These are phyloP conservation scores for Gallinago jamesoni DNA, from an alignment of 2,113 vertebrate species.

Conservation along the genomic window DNA sequence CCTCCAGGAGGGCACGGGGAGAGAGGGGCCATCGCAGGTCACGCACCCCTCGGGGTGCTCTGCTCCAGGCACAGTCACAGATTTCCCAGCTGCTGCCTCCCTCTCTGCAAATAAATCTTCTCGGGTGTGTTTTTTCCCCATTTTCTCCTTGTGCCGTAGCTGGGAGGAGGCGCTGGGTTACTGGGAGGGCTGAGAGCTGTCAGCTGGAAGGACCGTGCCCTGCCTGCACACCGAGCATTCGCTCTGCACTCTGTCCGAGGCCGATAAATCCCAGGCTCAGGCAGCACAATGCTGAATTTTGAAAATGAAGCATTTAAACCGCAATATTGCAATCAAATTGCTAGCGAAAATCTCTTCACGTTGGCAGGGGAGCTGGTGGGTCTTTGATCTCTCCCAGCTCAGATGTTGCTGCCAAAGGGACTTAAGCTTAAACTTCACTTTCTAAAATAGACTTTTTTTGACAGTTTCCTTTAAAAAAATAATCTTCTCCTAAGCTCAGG, in stretches of 20 bases:
- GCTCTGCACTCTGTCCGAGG: neutral
- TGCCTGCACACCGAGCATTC: neutral
- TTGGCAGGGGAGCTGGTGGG: neutral
- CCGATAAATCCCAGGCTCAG: neutral
- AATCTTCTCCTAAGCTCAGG: slow-evolving; percentile 20
- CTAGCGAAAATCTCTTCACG: neutral
- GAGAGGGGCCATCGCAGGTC: too few relatives aligned
- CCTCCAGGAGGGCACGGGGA: neutral
- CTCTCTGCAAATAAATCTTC: neutral
- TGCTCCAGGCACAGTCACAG: rapidly evolving
- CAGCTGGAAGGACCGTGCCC: neutral
- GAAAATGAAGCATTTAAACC: slow-evolving; percentile 1
- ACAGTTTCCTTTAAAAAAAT: slow-evolving; percentile 36
- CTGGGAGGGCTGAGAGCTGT: neutral
- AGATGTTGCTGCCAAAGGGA: slow-evolving; percentile 38
- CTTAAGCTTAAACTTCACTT: slow-evolving; percentile 55
- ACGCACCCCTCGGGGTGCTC: rapidly evolving
- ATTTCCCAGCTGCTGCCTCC: neutral
- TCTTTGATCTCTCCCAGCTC: slow-evolving; percentile 59
- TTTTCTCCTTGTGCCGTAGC: rapidly evolving
- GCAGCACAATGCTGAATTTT: neutral
- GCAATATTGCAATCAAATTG: neutral
- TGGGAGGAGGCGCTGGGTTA: rapidly evolving
- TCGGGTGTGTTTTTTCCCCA: neutral
- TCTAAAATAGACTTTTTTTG: slow-evolving; percentile 38